Base-by-base conservation (phyloP, 2,797 vertebrate species). In the Naso thynnoides region DNA sequence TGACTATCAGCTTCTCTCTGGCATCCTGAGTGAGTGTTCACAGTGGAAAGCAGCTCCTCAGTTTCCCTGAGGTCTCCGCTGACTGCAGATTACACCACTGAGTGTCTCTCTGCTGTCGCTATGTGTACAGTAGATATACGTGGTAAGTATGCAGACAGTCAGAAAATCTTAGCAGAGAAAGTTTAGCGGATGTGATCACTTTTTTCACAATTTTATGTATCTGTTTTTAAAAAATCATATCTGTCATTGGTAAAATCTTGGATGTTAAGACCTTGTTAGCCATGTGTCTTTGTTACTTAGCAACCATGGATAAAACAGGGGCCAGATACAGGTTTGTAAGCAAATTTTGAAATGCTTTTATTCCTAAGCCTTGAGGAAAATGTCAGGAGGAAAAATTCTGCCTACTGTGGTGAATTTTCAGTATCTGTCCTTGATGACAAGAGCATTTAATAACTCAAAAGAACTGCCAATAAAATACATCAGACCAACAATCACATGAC, bases 41-140 rank as follows among this genome's bases (percentile, higher is more conserved):
- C 47, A 44, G 65, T 59, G 56, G 76, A 74, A 89, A 75, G 61
- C 57, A 67, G 55, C 73, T 81, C 73, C 41, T 73, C 60, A 79
- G 71, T 56, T 81, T 75, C 65, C 53, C 33, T 70, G 58, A 73
- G 38, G 52, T 64, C 39, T 48, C 53, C 70, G 41, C 77, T 68
- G 78, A 77, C 73, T 76, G 62, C 73, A 83, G 53, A 81, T 84
- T 54, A 72, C 33, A 49, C 41, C 27, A 42, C 9, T 55, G 39
- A 86, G 48, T 75, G 56, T 78, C 82, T 59, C 68, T 75, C 57
- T 69, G 21, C 38, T 19, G 58, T 65, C 33, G 42, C 14, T 53
- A 38, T 58, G 52, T 59, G 39, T 58, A n/a, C 42, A 11, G 1
- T 15, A 26, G 26, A 48, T 6, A 24, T 11, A 24, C 16, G 29